A percentile compares a stretch with the other conserved stretches of the same genome.
Evolutionary conservation across 1,140 invertebrate genomes (phyloP).

Genomic region (Samia ricini): DNA sequence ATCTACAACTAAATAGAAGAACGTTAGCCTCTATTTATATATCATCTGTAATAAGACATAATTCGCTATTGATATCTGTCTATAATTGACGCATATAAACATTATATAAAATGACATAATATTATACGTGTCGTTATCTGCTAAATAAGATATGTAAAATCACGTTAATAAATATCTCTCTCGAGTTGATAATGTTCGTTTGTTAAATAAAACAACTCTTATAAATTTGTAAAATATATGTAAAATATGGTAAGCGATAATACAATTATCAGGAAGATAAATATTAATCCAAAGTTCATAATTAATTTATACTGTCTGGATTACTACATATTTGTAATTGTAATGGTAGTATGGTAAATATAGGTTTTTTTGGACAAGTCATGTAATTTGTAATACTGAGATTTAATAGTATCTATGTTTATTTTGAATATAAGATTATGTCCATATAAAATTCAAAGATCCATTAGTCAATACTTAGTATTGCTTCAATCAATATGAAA

Average conservation of each 20-base stretch:
- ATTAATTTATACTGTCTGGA: too few relatives aligned
- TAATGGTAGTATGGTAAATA: too few relatives aligned
- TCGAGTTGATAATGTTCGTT: conserved; percentile 14
- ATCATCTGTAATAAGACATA: conserved; percentile 17
- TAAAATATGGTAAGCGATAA: conserved; percentile 1
- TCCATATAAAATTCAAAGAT: too few relatives aligned
- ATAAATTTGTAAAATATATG: not conserved
- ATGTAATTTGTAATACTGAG: too few relatives aligned
- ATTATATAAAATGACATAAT: conserved; percentile 11
- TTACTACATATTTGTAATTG: too few relatives aligned
- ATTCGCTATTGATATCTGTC: conserved; percentile 18
- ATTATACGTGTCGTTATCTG: not conserved
- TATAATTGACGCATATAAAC: conserved; percentile 32
- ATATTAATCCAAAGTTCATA: not conserved
- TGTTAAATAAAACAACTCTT: not conserved
- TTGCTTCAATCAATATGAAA: too few relatives aligned
- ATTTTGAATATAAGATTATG: too few relatives aligned
- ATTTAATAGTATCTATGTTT: too few relatives aligned
- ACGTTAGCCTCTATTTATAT: conserved; percentile 12
- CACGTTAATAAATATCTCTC: conserved; percentile 30
- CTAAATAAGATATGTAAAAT: conserved; percentile 48
- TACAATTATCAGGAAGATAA: conserved; percentile 3
- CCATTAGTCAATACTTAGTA: too few relatives aligned
- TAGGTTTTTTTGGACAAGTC: too few relatives aligned
- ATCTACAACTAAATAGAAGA: conserved; percentile 26